Conservation (phyloP, 2,797 vertebrate genomes). For the Merluccius polli region DNA sequence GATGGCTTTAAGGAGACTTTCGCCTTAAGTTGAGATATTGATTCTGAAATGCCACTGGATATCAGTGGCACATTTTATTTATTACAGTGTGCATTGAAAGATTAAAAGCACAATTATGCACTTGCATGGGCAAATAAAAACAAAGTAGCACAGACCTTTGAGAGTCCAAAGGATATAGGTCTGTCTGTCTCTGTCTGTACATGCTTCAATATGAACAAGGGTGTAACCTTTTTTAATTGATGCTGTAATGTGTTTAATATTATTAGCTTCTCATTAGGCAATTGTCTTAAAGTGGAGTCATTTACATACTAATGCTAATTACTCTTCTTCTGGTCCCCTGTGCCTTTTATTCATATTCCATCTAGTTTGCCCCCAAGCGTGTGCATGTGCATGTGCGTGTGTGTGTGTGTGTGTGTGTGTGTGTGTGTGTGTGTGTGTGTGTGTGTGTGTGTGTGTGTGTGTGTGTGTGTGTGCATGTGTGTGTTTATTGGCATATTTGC, state of each 20-base stretch:
- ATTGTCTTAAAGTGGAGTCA: slow-evolving; percentile 76
- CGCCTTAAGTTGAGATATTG: slow-evolving; percentile 16
- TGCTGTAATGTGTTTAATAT: slow-evolving; percentile 70
- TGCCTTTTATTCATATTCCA: slow-evolving; percentile 29
- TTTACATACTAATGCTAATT: slow-evolving; percentile 85
- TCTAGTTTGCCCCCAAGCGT: slow-evolving; percentile 59
- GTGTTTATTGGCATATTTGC: too few relatives aligned
- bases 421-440: slow-evolving; percentile 6
- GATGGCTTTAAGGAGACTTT: slow-evolving; percentile 63
- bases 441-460: too few relatives aligned
- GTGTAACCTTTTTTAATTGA: slow-evolving; percentile 12
- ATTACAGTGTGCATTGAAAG: background rate
- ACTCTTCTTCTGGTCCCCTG: slow-evolving; percentile 65
- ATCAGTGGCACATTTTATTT: background rate
- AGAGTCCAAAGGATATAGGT: background rate
- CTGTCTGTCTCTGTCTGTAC: background rate
- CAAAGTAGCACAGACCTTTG: background rate
- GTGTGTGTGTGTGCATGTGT: too few relatives aligned
- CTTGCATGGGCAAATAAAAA: background rate
- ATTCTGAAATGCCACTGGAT: background rate
- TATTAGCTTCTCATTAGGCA: slow-evolving; percentile 67
- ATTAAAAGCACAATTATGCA: background rate
- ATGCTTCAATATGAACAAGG: background rate
- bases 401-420: slow-evolving; percentile 14
- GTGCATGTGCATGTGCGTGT: background rate